These are phyloP conservation scores for Bombus impatiens DNA, from an alignment of 1,140 invertebrate species.

Conservation along the genomic window DNA sequence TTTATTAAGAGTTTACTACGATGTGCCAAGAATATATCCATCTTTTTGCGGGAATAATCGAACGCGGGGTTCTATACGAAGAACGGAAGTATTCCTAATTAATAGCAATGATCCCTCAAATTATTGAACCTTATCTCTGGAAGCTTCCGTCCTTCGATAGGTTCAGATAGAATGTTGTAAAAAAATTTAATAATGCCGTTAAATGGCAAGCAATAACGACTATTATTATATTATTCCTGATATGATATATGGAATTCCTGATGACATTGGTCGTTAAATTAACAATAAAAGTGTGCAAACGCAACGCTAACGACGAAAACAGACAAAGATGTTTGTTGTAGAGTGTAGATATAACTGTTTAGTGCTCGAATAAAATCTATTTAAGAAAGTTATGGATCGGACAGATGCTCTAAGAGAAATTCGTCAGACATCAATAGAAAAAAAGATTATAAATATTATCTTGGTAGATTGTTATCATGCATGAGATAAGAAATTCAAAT, in stretches of 20 bases:
- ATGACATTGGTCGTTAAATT: slow-evolving; percentile 21
- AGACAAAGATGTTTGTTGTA: slow-evolving; percentile 65
- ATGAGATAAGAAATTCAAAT: not conserved
- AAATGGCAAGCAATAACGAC: slow-evolving; percentile 46
- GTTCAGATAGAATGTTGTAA: not conserved
- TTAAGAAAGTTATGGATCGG: slow-evolving; percentile 51
- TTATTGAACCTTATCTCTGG: not conserved
- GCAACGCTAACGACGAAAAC: slow-evolving; percentile 48
- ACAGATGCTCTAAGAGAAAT: slow-evolving; percentile 22
- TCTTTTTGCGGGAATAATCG: not conserved
- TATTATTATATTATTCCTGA: slow-evolving; percentile 27
- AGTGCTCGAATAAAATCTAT: slow-evolving; percentile 74
- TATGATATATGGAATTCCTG: slow-evolving; percentile 2
- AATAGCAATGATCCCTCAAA: not conserved
- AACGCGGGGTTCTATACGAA: not conserved
- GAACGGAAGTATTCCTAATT: not conserved
- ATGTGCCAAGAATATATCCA: slow-evolving; percentile 71
- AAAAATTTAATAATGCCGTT: slow-evolving; percentile 13
- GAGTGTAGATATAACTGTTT: slow-evolving; percentile 72
- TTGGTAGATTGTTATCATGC: not conserved
- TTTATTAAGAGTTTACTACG: slow-evolving; percentile 72
- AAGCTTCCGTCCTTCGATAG: not conserved
- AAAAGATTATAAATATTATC: not conserved
- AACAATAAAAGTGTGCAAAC: slow-evolving; percentile 33
- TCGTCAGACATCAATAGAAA: not conserved